phyloP scores from a whole-genome alignment of 2,797 vertebrate species.

The Takifugu ocellatus region DNA sequence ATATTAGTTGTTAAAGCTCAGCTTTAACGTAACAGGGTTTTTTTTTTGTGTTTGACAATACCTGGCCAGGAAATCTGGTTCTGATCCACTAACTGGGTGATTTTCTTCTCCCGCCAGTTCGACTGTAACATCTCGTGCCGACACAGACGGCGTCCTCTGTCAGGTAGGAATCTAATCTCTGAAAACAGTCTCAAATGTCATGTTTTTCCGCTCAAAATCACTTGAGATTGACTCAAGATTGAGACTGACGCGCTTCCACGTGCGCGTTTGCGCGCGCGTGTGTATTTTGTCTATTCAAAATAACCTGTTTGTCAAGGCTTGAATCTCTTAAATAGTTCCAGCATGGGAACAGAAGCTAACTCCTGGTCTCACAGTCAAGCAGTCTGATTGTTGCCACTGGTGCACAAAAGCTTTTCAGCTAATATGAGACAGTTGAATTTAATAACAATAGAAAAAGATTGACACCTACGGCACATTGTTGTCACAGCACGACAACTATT shows the following conservation, averaged over 20 bases:
- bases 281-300: slow-evolving; percentile 33
- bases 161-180: slow-evolving; percentile 41
- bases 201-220: neutral
- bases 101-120: slow-evolving; percentile 38
- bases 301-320: slow-evolving; percentile 65
- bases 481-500: too few species aligned
- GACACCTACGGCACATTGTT: too few species aligned
- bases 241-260: slow-evolving; percentile 23
- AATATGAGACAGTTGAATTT: too few species aligned
- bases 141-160: slow-evolving; percentile 1
- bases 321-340: slow-evolving; percentile 32
- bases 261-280: slow-evolving; percentile 11
- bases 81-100: slow-evolving; percentile 15
- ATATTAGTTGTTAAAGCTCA: neutral
- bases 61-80: neutral
- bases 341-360: slow-evolving; percentile 47
- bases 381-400: neutral
- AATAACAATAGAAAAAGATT: too few species aligned
- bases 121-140: slow-evolving; percentile 13
- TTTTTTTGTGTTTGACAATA: neutral
- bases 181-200: neutral
- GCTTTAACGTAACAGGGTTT: too few species aligned
- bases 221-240: neutral
- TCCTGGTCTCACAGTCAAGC: too few species aligned
- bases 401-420: neutral